These are phyloP conservation scores for Crotalus viridis DNA, from an alignment of 2,113 vertebrate genomes.

Conservation along the genomic window DNA sequence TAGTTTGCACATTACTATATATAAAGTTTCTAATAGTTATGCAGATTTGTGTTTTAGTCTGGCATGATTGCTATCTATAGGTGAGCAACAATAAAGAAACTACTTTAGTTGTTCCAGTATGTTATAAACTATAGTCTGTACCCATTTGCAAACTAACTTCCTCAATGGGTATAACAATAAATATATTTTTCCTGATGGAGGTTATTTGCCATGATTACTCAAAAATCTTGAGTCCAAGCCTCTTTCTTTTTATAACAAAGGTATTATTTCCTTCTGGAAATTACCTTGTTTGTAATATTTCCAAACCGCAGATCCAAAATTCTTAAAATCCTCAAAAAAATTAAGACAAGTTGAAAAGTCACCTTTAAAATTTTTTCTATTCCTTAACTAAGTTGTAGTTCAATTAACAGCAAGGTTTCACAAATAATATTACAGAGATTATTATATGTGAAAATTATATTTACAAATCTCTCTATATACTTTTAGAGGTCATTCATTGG, in stretches of 20 bases:
- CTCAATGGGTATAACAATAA: neutral
- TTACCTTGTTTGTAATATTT: neutral
- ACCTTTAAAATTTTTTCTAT: neutral
- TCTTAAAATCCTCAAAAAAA: slow-evolving; percentile 18
- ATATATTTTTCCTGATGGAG: neutral
- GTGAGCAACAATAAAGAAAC: too few species aligned
- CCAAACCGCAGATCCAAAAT: neutral
- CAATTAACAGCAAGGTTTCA: slow-evolving; percentile 19
- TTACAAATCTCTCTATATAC: slow-evolving; percentile 6
- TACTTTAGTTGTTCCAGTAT: neutral
- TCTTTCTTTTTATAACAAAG: neutral
- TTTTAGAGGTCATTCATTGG: neutral
- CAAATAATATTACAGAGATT: slow-evolving; percentile 13
- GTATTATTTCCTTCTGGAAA: neutral
- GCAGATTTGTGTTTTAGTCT: too few species aligned
- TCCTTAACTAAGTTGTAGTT: neutral
- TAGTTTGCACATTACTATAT: too few species aligned
- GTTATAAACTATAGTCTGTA: neutral
- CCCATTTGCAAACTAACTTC: neutral
- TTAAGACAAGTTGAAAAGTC: neutral
- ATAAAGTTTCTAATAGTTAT: too few species aligned
- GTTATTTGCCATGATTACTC: neutral
- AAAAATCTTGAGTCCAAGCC: neutral
- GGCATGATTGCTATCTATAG: too few species aligned
- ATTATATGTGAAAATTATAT: neutral